Evolutionary conservation across 2,113 vertebrate genomes (phyloP).

Genomic region (Ammodytes dubius): DNA sequence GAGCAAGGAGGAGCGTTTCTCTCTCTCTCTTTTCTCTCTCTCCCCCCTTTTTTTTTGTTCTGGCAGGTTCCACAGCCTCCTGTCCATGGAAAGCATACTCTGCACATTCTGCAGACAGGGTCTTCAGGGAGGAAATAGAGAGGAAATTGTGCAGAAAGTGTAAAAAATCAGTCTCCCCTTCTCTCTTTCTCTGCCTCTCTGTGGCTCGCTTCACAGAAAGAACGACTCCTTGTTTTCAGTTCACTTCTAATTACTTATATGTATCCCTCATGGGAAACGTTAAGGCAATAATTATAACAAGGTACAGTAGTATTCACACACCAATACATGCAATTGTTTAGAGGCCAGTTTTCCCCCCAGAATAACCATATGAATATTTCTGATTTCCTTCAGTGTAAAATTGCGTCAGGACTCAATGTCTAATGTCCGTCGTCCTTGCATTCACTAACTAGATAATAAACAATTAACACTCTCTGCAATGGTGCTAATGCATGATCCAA

Average conservation of each 20-base stretch:
- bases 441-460: constrained; percentile 26
- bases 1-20: constrained; percentile 60
- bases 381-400: background rate
- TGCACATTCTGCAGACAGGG: constrained; percentile 88
- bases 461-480: constrained; percentile 5
- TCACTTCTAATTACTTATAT: constrained; percentile 56
- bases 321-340: background rate
- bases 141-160: constrained; percentile 89
- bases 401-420: constrained; percentile 3
- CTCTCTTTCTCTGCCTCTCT: constrained; percentile 60
- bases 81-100: constrained; percentile 85
- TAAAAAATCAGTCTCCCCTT: constrained; percentile 79
- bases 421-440: constrained; percentile 1
- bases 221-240: constrained; percentile 76
- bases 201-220: constrained; percentile 71
- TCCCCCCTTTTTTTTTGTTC: constrained; percentile 59
- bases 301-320: background rate
- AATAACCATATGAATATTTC: background rate
- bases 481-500: constrained; percentile 29
- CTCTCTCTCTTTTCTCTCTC: constrained; percentile 40
- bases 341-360: background rate
- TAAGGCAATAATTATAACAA: constrained; percentile 4
- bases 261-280: constrained; percentile 31
- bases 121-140: constrained; percentile 87
- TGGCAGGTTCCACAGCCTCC: constrained; percentile 81